Conservation (phyloP, 1,140 invertebrate species). For the Lanistes nyassanus region DNA sequence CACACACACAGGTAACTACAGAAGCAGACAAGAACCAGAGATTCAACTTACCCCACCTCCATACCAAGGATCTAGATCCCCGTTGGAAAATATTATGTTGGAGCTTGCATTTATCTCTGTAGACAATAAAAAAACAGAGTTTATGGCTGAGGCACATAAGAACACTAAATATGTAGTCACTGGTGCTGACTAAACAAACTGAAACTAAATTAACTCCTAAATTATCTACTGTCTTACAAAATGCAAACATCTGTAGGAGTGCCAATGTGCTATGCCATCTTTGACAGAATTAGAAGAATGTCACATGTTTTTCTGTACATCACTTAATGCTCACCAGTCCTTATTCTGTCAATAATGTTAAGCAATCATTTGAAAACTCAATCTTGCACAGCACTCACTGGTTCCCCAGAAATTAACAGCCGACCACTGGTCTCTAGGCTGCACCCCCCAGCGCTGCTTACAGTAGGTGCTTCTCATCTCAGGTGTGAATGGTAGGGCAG, state of each 20-base stretch:
- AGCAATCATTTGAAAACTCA: background rate
- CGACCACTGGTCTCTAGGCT: constrained; percentile 49
- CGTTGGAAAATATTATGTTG: constrained; percentile 63
- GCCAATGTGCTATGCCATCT: no score
- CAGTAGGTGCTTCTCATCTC: constrained; percentile 55
- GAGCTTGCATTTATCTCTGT: constrained; percentile 61
- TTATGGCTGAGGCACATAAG: background rate
- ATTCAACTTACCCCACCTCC: constrained; percentile 2
- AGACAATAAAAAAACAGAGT: constrained; percentile 2
- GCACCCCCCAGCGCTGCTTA: constrained; percentile 49
- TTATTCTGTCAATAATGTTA: background rate
- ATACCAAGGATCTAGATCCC: constrained; percentile 60
- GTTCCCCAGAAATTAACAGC: constrained; percentile 49
- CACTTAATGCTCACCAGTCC: no score
- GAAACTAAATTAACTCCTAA: no score
- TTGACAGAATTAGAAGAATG: no score
- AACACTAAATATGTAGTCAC: no score
- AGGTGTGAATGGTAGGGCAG: constrained; percentile 53
- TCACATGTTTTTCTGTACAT: no score
- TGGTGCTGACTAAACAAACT: no score
- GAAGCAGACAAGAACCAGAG: background rate
- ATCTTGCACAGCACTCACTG: constrained; percentile 34
- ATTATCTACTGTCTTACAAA: no score
- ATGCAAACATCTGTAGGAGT: no score
- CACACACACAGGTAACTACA: background rate